Evolutionary conservation across 2,888 invertebrate species (phyloP), one percentile per base, ranked within the genome.

Genomic region (Octonoba sinensis): DNA sequence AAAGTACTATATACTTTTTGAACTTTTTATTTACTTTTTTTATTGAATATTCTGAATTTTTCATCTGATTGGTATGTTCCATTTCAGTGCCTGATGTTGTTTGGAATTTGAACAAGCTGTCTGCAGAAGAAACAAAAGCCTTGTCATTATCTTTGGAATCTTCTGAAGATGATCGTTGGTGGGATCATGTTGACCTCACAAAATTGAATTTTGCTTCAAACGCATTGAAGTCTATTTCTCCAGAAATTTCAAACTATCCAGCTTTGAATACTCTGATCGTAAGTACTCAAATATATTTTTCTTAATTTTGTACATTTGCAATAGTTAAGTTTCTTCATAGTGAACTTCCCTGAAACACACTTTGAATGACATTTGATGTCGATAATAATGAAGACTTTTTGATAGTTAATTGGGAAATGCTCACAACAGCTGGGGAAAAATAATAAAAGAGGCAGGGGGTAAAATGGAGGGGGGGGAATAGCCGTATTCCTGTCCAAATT

Each of bases 131-230:
- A 82, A 86, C 87, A 0, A 88, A 88, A 84, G 86, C 86, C 49
- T 86, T 88, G 11, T 85, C 86, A 0, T 82, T 87, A 49, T 86
- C 86, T 16, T 84, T 87, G 83, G 86, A 85, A 22, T 65, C 82
- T 15, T 82, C 77, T 75, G 88, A 88, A 74, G 89, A 89, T 46
- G 87, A 89, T 57, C 91, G 91, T 84, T 96, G 96, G 96, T 95
- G 95, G 95, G 94, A 93, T 87, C 92, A 93, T 86, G 92, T 93
- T 86, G 93, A 94, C 1, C 89, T 96, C 24, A 93, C 92, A 83
- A 92, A 92, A 86, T 90, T 96, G 84, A 95, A 96, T 56, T 85
- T 90, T 20, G 88, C 89, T 1, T 89, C 89, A 51, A 90, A 90
- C 78, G 85, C 84, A 44, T 84, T 90, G 16, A 86, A 86, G 4